phyloP scores from a whole-genome alignment of 2,113 vertebrate species.

The Sialia sialis region DNA sequence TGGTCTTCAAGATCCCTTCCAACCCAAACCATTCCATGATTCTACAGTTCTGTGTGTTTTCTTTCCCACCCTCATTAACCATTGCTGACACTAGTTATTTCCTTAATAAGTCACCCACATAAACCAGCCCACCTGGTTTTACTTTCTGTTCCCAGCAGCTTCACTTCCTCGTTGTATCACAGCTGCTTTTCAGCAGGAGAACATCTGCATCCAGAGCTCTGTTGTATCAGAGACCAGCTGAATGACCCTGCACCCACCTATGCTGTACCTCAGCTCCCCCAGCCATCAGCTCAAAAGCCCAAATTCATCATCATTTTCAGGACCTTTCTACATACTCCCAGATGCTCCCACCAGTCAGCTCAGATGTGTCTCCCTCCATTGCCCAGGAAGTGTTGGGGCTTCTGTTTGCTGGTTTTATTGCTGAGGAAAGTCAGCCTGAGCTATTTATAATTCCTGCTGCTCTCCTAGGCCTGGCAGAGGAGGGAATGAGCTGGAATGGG shows the following conservation, averaged over 20 bases:
- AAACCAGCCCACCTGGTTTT: neutral
- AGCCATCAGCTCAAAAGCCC: neutral
- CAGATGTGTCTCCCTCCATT: neutral
- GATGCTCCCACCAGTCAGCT: neutral
- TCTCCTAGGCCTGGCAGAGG: neutral
- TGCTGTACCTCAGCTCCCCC: neutral
- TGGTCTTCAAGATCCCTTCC: neutral
- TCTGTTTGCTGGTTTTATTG: neutral
- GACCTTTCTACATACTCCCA: neutral
- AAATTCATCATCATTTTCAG: neutral
- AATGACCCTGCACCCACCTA: neutral
- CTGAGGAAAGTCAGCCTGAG: neutral
- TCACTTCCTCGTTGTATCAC: neutral
- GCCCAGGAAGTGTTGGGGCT: neutral
- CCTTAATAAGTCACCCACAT: neutral
- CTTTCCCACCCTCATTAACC: neutral
- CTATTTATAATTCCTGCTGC: neutral
- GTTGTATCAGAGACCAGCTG: fast-evolving
- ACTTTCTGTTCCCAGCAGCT: neutral
- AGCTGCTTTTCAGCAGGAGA: neutral
- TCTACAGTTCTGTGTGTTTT: neutral
- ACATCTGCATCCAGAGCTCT: neutral
- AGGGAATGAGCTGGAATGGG: neutral
- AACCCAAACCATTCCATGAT: neutral
- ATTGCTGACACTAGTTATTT: neutral